Conservation (phyloP, 2,113 vertebrate species). For the Mixornis gularis region DNA sequence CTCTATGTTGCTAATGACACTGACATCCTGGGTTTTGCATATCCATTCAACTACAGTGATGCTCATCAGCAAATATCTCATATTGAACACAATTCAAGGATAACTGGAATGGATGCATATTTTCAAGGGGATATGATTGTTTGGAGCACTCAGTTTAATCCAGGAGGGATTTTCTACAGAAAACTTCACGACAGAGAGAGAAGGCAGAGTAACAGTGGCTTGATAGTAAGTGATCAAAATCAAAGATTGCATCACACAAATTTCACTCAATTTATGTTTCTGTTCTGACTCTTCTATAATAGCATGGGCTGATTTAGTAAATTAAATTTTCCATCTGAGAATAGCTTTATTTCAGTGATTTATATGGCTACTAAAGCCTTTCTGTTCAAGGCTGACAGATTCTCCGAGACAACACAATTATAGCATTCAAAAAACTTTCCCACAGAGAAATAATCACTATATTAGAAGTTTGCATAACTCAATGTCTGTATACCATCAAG, state of each 20-base stretch:
- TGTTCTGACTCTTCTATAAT: background rate
- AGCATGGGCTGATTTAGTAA: background rate
- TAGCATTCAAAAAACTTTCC: background rate
- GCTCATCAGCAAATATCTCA: constrained; percentile 91
- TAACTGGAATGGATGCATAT: constrained; percentile 94
- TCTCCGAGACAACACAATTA: background rate
- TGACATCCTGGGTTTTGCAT: constrained; percentile 98
- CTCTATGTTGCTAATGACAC: constrained; percentile 99
- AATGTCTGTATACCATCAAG: background rate
- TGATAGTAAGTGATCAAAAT: constrained; percentile 87
- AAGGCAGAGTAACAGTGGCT: constrained; percentile 84
- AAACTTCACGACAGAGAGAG: constrained; percentile 83
- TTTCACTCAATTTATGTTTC: background rate
- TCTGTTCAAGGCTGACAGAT: background rate
- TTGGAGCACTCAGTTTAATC: constrained; percentile 98
- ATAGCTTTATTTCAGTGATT: background rate
- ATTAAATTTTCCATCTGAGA: background rate
- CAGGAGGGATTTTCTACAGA: constrained; percentile 96
- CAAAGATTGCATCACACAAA: background rate
- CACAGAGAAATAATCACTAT: background rate
- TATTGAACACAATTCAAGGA: constrained; percentile 95
- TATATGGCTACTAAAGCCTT: background rate
- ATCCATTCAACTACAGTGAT: constrained; percentile 97
- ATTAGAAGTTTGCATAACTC: background rate
- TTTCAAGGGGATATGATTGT: constrained; percentile 95